These are phyloP conservation scores for Trypoxylon attenuatum DNA, from an alignment of 2,888 invertebrate genomes.

Conservation along the genomic window DNA sequence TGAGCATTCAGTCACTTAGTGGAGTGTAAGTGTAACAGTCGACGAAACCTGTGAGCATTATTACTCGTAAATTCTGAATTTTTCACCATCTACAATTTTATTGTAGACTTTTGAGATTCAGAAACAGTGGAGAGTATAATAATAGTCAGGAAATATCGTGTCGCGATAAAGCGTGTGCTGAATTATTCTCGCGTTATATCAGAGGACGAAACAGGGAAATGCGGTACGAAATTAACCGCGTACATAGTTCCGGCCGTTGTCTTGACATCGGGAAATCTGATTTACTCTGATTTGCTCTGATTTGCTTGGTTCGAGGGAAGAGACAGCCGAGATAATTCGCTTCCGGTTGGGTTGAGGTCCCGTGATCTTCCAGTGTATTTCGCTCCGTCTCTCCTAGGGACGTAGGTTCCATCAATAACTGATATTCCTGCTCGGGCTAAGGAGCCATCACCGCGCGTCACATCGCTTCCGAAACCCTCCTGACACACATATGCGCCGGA, in stretches of 20 bases:
- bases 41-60: too few relatives aligned
- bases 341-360: constrained; percentile 24
- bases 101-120: not conserved
- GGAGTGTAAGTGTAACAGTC: too few relatives aligned
- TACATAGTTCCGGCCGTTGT: constrained; percentile 47
- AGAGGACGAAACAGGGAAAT: constrained; percentile 37
- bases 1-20: too few relatives aligned
- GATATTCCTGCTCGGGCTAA: constrained; percentile 64
- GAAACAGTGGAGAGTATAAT: not conserved
- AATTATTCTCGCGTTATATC: constrained; percentile 29
- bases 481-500: constrained; percentile 57
- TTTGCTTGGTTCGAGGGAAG: constrained; percentile 53
- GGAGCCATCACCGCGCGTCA: constrained; percentile 48
- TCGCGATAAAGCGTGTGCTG: not conserved
- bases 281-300: constrained; percentile 60
- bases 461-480: constrained; percentile 45
- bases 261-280: constrained; percentile 50
- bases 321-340: constrained; percentile 41
- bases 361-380: constrained; percentile 42
- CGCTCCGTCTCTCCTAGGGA: constrained; percentile 31
- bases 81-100: too few relatives aligned
- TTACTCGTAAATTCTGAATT: too few relatives aligned
- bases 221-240: constrained; percentile 46
- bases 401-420: constrained; percentile 66
- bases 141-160: not conserved